Percentiles rank a stretch among this genome's conserved stretches.
These are phyloP conservation scores for Frieseomelitta varia DNA, from an alignment of 1,140 invertebrate genomes.

Conservation along the genomic window DNA sequence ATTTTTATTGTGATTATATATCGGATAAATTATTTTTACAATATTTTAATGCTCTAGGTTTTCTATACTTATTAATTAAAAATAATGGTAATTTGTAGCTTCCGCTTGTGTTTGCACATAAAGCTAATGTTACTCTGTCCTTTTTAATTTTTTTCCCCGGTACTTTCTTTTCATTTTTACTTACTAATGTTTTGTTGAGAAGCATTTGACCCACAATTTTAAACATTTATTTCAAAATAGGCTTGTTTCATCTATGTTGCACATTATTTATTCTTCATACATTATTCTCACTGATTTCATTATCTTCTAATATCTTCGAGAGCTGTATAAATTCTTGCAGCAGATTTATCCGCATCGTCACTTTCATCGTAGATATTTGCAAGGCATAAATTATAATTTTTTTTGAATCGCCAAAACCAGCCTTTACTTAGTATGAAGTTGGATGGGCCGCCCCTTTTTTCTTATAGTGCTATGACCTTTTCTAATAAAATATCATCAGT, in stretches of 20 bases:
- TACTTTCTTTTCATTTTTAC: too few species aligned
- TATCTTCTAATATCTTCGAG: not conserved
- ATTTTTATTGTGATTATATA: too few species aligned
- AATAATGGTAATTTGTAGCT: too few species aligned
- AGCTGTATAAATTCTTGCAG: not conserved
- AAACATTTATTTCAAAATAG: not conserved
- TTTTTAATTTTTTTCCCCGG: too few species aligned
- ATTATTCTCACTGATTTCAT: not conserved
- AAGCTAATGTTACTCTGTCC: too few species aligned
- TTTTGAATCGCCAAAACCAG: not conserved
- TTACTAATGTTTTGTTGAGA: not conserved
- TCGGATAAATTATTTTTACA: too few species aligned
- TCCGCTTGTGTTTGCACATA: too few species aligned
- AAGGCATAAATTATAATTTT: not conserved
- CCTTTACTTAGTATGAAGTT: not conserved
- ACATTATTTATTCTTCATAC: too few species aligned
- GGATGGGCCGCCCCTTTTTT: not conserved
- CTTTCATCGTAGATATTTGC: too few species aligned
- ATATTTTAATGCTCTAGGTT: too few species aligned
- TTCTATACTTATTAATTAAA: too few species aligned
- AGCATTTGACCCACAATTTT: not conserved
- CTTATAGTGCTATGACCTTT: not conserved
- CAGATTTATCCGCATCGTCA: too few species aligned
- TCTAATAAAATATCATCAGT: not conserved
- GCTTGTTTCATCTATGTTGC: not conserved